These are phyloP conservation scores for Parascotia fuliginaria DNA, from an alignment of 2,888 invertebrate species.

Conservation along the genomic window DNA sequence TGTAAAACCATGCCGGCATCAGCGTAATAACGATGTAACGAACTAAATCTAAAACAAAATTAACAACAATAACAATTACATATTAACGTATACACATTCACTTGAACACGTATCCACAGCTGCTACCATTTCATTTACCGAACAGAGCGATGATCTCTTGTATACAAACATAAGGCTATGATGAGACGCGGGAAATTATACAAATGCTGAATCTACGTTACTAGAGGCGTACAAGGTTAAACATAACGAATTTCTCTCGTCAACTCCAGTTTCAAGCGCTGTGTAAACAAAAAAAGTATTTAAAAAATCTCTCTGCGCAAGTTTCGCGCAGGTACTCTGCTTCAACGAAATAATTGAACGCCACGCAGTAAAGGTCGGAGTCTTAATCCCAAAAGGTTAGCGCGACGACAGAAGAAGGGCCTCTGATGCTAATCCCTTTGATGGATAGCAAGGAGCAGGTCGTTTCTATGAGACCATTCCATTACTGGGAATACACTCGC, in stretches of 20 bases:
- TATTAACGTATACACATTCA: slow-evolving; percentile 17
- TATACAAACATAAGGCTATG: neutral
- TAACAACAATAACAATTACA: slow-evolving; percentile 36
- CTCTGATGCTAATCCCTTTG: slow-evolving; percentile 57
- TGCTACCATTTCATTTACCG: slow-evolving; percentile 31
- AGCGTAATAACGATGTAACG: slow-evolving; percentile 21
- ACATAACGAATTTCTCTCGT: neutral
- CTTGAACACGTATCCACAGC: slow-evolving; percentile 19
- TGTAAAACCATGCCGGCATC: slow-evolving; percentile 12
- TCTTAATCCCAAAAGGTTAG: slow-evolving; percentile 58
- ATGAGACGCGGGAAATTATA: neutral
- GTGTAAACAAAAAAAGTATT: slow-evolving; percentile 5
- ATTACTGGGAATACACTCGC: slow-evolving; percentile 34
- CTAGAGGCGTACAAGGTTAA: neutral
- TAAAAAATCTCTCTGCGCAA: slow-evolving; percentile 14
- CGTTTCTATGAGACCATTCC: slow-evolving; percentile 39
- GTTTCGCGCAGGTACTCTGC: slow-evolving; percentile 29
- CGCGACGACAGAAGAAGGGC: slow-evolving; percentile 46
- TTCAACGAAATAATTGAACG: slow-evolving; percentile 55
- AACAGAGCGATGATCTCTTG: slow-evolving; percentile 12
- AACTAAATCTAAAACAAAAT: slow-evolving; percentile 41
- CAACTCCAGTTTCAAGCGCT: neutral
- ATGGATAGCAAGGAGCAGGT: slow-evolving; percentile 48
- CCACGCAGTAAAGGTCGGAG: slow-evolving; percentile 46
- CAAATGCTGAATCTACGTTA: neutral